These are phyloP conservation scores for Scaptomyza flava DNA, from an alignment of 2,888 invertebrate genomes.

Conservation along the genomic window DNA sequence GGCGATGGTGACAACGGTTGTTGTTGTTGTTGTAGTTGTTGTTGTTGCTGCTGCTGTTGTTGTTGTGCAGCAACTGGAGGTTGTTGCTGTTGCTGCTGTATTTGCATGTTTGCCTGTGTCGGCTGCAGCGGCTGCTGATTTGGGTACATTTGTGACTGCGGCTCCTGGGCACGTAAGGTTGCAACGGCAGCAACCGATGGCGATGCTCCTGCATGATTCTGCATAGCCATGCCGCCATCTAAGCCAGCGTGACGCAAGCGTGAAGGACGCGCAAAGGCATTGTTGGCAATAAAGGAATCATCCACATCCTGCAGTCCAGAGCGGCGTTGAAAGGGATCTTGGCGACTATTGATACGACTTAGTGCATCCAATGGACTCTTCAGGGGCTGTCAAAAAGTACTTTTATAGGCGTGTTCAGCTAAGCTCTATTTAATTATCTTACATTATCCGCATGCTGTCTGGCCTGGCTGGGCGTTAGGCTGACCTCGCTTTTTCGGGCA, in stretches of 20 bases:
- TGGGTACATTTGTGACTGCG: constrained; percentile 23
- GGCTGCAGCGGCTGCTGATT: constrained; percentile 22
- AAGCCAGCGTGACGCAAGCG: constrained; percentile 61
- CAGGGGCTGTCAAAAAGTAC: constrained; percentile 44
- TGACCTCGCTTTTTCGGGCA: constrained; percentile 76
- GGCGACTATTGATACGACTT: constrained; percentile 69
- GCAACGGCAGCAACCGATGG: constrained; percentile 25
- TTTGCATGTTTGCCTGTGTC: constrained; percentile 12
- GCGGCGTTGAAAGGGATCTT: constrained; percentile 72
- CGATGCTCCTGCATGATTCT: constrained; percentile 10
- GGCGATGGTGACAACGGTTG: constrained; percentile 21
- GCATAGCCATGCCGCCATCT: constrained; percentile 18
- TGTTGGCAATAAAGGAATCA: constrained; percentile 72
- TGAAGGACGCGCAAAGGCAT: constrained; percentile 71
- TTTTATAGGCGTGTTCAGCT: neutral
- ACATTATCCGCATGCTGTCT: constrained; percentile 66
- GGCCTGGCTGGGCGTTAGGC: constrained; percentile 80
- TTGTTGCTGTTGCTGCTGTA: constrained; percentile 28
- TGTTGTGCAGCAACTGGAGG: constrained; percentile 15
- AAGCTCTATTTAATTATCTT: constrained; percentile 38
- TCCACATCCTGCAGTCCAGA: constrained; percentile 82
- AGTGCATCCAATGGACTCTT: constrained; percentile 82
- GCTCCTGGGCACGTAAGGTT: constrained; percentile 53
- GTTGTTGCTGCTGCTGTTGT: constrained; percentile 34
- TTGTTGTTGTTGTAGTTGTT: constrained; percentile 30